These are phyloP conservation scores for Sarcophaga carnaria DNA, from an alignment of 2,888 invertebrate species.

Conservation along the genomic window DNA sequence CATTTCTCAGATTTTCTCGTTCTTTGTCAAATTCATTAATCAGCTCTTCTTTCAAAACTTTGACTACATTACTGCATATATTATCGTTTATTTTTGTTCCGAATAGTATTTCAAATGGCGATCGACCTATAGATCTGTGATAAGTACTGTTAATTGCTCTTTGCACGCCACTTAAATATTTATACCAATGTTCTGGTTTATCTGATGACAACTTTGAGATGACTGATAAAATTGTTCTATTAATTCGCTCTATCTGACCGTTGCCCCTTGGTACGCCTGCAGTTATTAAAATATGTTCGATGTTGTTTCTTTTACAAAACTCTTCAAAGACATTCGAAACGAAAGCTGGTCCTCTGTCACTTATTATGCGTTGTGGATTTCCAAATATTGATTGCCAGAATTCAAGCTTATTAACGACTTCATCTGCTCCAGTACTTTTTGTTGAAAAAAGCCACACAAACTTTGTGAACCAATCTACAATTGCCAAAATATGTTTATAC, in stretches of 20 bases:
- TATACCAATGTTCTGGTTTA: conserved; percentile 33
- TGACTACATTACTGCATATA: not conserved
- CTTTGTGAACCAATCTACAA: no score
- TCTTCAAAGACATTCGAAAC: conserved; percentile 31
- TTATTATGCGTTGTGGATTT: conserved; percentile 43
- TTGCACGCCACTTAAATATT: conserved; percentile 23
- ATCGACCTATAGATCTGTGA: conserved; percentile 25
- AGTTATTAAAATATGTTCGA: not conserved
- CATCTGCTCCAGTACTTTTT: conserved; percentile 1
- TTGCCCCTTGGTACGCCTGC: not conserved
- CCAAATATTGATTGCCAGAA: no score
- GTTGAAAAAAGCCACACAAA: conserved; percentile 24
- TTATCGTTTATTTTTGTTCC: conserved; percentile 38
- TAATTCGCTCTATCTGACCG: not conserved
- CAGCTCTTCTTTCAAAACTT: conserved; percentile 22
- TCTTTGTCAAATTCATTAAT: conserved; percentile 25
- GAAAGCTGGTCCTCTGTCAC: conserved; percentile 47
- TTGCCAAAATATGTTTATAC: conserved; percentile 64
- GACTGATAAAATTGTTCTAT: conserved; percentile 33
- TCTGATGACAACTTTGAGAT: conserved; percentile 38
- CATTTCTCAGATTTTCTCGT: conserved; percentile 26
- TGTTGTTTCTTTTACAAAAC: conserved; percentile 3
- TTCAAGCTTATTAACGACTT: no score
- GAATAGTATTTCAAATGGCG: conserved; percentile 55
- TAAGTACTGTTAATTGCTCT: conserved; percentile 2